phyloP scores from a whole-genome alignment of 2,113 vertebrate species.

The Casuarius casuarius region DNA sequence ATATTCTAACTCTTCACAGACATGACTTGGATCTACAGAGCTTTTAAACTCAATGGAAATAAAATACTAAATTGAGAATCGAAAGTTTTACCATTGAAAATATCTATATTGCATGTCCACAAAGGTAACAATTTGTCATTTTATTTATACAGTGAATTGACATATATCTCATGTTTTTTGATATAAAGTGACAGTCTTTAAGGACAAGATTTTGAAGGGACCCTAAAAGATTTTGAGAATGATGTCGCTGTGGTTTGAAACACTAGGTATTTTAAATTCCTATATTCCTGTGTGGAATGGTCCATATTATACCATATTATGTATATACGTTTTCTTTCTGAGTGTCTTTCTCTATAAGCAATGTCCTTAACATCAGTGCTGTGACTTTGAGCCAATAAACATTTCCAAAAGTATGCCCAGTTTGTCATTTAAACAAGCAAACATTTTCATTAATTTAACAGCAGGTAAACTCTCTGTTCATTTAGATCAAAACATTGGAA shows the following conservation, averaged over 20 bases:
- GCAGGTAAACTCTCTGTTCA: neutral
- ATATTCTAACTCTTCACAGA: neutral
- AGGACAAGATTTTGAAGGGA: neutral
- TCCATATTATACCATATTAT: neutral
- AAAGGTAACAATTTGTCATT: neutral
- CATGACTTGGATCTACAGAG: neutral
- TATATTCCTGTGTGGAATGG: neutral
- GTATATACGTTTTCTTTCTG: neutral
- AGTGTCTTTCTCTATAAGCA: neutral
- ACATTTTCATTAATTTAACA: neutral
- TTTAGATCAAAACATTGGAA: neutral
- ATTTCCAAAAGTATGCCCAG: neutral
- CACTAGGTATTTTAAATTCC: neutral
- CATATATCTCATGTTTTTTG: neutral
- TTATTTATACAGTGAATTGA: neutral
- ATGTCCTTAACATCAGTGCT: neutral
- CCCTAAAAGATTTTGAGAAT: neutral
- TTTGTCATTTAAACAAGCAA: constrained; percentile 5
- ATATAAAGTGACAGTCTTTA: neutral
- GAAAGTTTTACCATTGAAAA: neutral
- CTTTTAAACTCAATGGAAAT: neutral
- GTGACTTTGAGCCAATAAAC: neutral
- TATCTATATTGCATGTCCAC: neutral
- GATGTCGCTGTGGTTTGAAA: neutral
- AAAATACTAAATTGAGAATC: neutral